Percentiles rank a stretch among this genome's conserved stretches.
Evolutionary conservation across 2,113 vertebrate genomes (phyloP).

Genomic region (Crotalus horridus): DNA sequence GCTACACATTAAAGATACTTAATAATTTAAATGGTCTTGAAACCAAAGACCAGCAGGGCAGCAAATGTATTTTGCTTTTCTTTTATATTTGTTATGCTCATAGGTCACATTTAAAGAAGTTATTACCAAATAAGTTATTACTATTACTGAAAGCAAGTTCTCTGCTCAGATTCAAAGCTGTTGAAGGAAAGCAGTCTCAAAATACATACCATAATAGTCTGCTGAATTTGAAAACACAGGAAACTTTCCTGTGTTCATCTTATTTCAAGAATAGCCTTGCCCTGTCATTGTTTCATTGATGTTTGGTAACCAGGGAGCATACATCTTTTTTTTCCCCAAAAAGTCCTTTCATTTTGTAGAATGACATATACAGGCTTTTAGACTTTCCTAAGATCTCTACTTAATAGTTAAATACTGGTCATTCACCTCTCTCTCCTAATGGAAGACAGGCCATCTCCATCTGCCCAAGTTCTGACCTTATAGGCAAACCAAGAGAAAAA

Average conservation of each 20-base stretch:
- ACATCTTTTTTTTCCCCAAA: slow-evolving; percentile 49
- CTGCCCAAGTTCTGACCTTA: not conserved
- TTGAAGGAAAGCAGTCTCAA: not conserved
- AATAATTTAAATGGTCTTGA: not conserved
- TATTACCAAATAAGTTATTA: too few species aligned
- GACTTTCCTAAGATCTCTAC: not conserved
- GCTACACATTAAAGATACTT: not conserved
- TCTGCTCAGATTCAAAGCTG: not conserved
- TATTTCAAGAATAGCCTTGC: slow-evolving; percentile 70
- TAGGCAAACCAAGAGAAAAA: not conserved
- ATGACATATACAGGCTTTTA: not conserved
- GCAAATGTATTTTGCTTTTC: not conserved
- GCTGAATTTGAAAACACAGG: slow-evolving; percentile 53
- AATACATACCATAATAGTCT: slow-evolving; percentile 66
- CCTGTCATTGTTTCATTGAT: slow-evolving; percentile 66
- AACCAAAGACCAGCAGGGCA: not conserved
- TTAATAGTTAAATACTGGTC: not conserved
- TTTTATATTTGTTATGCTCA: not conserved
- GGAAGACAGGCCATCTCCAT: not conserved
- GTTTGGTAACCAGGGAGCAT: slow-evolving; percentile 74
- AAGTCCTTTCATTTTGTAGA: slow-evolving; percentile 28
- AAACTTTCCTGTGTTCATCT: slow-evolving; percentile 66
- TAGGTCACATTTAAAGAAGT: not conserved
- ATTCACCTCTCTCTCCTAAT: not conserved
- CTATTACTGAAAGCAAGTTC: not conserved